Conservation (phyloP, 2,797 vertebrate genomes). For the Pseudochaenichthys georgianus region DNA sequence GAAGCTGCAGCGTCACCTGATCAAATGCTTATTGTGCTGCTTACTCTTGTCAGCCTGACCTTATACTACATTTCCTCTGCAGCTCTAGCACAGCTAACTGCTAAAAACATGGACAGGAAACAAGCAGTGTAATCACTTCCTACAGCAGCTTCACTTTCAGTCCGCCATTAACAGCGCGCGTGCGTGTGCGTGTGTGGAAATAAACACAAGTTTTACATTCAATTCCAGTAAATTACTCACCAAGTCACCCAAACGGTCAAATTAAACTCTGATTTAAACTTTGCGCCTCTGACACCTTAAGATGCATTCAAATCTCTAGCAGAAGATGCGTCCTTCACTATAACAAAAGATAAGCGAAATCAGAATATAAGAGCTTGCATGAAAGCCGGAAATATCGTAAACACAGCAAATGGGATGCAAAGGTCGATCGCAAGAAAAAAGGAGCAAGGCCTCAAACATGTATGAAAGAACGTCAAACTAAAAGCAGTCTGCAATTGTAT, state of each 20-base stretch:
- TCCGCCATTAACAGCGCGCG: neutral
- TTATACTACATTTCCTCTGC: constrained; percentile 40
- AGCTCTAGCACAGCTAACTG: constrained; percentile 22
- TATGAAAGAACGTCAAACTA: constrained; percentile 49
- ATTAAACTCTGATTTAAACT: neutral
- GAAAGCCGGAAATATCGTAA: constrained; percentile 17
- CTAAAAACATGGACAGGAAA: constrained; percentile 72
- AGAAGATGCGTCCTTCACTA: neutral
- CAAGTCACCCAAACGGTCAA: neutral
- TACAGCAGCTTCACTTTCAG: constrained; percentile 54
- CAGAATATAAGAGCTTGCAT: neutral
- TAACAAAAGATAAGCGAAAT: neutral
- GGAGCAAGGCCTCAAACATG: constrained; percentile 45
- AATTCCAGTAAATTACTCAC: neutral
- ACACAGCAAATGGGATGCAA: constrained; percentile 36
- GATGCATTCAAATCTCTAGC: constrained; percentile 2
- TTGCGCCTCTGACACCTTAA: neutral
- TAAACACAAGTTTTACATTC: neutral
- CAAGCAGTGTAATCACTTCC: constrained; percentile 68
- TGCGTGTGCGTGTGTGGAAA: constrained; percentile 1
- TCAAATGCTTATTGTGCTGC: neutral
- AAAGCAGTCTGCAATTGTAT: constrained; percentile 32
- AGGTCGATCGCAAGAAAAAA: constrained; percentile 50
- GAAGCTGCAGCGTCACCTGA: constrained; percentile 15
- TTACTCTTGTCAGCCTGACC: constrained; percentile 6